A percentile compares a stretch with the other conserved stretches of the same genome.
phyloP scores from a whole-genome alignment of 2,888 invertebrate genomes.

The Coelogynopora nodosa region DNA sequence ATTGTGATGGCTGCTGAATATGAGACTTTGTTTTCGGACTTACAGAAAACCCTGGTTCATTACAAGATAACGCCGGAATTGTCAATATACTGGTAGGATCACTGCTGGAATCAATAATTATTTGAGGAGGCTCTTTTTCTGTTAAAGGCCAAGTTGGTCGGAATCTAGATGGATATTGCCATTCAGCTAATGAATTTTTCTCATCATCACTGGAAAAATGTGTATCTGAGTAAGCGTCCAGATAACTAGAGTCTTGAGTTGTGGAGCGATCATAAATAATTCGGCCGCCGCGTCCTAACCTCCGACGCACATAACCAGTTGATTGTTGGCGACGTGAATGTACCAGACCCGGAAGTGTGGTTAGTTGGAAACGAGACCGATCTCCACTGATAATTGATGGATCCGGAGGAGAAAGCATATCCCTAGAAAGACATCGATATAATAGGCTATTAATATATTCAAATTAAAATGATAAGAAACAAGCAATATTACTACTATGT shows the following conservation, averaged over 20 bases:
- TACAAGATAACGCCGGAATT: neutral
- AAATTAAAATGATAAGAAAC: too few species aligned
- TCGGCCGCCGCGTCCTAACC: conserved; percentile 35
- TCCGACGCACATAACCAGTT: conserved; percentile 32
- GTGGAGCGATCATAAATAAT: conserved; percentile 29
- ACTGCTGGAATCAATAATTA: neutral
- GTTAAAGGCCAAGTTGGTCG: neutral
- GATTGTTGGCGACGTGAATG: conserved; percentile 10
- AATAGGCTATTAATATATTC: too few species aligned
- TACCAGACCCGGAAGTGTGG: neutral
- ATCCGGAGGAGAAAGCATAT: neutral
- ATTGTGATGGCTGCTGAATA: neutral
- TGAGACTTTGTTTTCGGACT: neutral
- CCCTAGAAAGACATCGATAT: neutral
- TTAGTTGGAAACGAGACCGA: neutral
- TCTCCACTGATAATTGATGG: neutral
- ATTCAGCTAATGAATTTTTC: neutral
- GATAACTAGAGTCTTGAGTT: neutral
- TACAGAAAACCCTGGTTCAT: neutral
- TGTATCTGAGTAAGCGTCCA: neutral
- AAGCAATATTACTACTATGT: too few species aligned
- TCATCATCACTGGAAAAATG: neutral
- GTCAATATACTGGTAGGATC: neutral
- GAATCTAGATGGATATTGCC: neutral
- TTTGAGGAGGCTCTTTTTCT: neutral